Conservation (phyloP, 2,113 vertebrate species). For the Neopipo cinnamomea region DNA sequence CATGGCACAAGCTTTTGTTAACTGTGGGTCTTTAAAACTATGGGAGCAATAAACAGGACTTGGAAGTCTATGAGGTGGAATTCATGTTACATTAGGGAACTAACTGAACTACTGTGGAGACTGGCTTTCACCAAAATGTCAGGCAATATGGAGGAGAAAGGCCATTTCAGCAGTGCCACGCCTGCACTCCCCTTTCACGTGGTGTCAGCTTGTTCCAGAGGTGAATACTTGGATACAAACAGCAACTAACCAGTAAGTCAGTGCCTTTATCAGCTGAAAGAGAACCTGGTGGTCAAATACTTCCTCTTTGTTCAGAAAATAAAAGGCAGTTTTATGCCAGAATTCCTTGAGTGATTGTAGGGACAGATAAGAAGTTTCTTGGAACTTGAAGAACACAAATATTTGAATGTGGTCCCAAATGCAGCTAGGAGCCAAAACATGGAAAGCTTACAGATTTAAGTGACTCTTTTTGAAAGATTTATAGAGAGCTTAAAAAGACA, state of each 20-base stretch:
- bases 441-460: background rate
- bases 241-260: background rate
- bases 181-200: rapidly evolving
- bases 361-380: constrained; percentile 47
- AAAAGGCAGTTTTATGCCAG: background rate
- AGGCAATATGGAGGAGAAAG: background rate
- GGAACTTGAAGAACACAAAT: constrained; percentile 10
- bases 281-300: background rate
- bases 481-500: background rate
- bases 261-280: background rate
- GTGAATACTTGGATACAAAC: background rate
- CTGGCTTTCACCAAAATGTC: background rate
- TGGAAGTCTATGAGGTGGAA: background rate
- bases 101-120: background rate
- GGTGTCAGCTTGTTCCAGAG: background rate
- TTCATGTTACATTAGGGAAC: background rate
- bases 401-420: constrained; percentile 4
- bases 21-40: background rate
- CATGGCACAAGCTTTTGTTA: background rate
- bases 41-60: background rate
- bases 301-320: background rate
- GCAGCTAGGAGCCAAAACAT: background rate
- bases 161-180: background rate
- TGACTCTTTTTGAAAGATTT: constrained; percentile 9
- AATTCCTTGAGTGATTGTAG: constrained; percentile 11